These are phyloP conservation scores for Rachycentron canadum DNA, from an alignment of 2,797 vertebrate genomes.

Conservation along the genomic window DNA sequence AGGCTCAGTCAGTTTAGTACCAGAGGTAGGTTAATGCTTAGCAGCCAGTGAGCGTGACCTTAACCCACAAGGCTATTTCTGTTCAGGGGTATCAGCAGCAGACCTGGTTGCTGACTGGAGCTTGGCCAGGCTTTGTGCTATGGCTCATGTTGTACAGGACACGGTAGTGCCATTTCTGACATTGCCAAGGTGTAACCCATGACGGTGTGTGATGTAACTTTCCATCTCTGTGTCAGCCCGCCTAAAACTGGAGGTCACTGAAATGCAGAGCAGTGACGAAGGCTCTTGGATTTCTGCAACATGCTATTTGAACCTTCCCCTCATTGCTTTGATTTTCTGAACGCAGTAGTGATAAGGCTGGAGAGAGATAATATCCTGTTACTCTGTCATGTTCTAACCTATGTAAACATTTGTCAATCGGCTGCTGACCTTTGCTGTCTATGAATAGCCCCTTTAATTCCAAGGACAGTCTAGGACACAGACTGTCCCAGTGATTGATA, in stretches of 20 bases:
- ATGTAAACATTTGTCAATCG: slow-evolving; percentile 37
- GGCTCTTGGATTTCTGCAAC: slow-evolving; percentile 17
- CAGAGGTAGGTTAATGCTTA: slow-evolving; percentile 33
- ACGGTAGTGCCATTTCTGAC: slow-evolving; percentile 64
- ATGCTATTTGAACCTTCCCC: slow-evolving; percentile 29
- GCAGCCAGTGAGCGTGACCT: slow-evolving; percentile 40
- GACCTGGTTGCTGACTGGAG: slow-evolving; percentile 21
- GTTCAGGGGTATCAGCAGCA: slow-evolving; percentile 38
- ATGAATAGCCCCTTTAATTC: slow-evolving; percentile 50
- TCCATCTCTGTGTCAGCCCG: slow-evolving; percentile 41
- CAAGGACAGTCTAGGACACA: slow-evolving; percentile 40
- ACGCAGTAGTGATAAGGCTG: slow-evolving; percentile 17
- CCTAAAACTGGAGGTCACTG: slow-evolving; percentile 46
- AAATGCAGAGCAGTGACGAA: slow-evolving; percentile 17
- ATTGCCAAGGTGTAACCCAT: slow-evolving; percentile 57
- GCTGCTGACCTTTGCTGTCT: slow-evolving; percentile 40
- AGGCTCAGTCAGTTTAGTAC: not conserved
- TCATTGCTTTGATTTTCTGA: slow-evolving; percentile 24
- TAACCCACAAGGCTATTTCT: slow-evolving; percentile 66
- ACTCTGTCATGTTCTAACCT: slow-evolving; percentile 4
- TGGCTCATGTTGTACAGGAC: slow-evolving; percentile 69
- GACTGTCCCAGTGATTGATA: slow-evolving; percentile 38
- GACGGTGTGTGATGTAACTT: slow-evolving; percentile 73
- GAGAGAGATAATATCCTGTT: slow-evolving; percentile 16
- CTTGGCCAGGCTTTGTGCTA: slow-evolving; percentile 20